Evolutionary conservation across 2,113 vertebrate species (phyloP).

Genomic region (Ariopsis seemanni): DNA sequence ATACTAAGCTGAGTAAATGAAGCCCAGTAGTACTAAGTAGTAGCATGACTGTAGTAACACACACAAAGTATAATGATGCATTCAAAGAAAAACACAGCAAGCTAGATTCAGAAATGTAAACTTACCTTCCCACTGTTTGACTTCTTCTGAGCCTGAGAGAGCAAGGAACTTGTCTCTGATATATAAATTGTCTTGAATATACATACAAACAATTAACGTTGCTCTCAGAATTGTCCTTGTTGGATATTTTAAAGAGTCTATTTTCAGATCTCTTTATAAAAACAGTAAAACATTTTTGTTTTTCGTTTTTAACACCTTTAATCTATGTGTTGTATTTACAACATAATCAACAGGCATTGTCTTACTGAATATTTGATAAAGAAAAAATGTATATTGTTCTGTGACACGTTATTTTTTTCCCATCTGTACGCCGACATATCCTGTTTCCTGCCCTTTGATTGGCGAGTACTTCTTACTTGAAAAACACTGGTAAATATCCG

Average conservation of each 20-base stretch:
- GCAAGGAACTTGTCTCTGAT: neutral
- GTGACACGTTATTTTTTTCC: neutral
- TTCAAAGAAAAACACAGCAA: neutral
- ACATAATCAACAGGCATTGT: neutral
- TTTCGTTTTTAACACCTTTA: neutral
- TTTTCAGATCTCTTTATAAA: neutral
- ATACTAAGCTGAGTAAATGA: neutral
- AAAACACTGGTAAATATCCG: neutral
- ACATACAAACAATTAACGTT: neutral
- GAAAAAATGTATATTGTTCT: slow-evolving; percentile 5
- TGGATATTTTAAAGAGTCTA: neutral
- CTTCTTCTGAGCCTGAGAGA: neutral
- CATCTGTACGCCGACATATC: neutral
- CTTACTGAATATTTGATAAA: neutral
- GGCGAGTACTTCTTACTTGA: neutral
- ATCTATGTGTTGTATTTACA: neutral
- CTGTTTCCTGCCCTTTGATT: slow-evolving; percentile 16
- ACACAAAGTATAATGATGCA: no score
- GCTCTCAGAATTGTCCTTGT: neutral
- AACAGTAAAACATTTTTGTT: neutral
- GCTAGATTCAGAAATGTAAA: neutral
- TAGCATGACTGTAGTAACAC: neutral
- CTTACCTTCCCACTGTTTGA: neutral
- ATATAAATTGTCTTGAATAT: neutral
- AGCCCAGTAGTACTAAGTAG: neutral